Base-by-base conservation (phyloP, 1,140 invertebrate species). In the Sminthurides bifidus region DNA sequence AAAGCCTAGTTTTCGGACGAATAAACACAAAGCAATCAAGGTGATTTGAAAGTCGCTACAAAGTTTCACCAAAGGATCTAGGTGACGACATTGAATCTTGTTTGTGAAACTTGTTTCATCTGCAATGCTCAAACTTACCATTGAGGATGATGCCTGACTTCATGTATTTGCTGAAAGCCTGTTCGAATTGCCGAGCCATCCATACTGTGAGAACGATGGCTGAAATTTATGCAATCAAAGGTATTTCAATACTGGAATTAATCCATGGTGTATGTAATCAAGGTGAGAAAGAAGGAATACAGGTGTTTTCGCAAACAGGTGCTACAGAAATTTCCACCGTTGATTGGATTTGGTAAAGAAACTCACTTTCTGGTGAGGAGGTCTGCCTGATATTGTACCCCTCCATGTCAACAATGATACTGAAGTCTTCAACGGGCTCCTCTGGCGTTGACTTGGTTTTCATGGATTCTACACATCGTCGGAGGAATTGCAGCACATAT, bases 111-210 rank as follows among this genome's bases (percentile, higher is more conserved):
- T 43, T 19, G 17, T 8, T 12, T 6, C 40, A 19, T 43, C 6
- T 6, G 21, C 19, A 43, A 6, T 19, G 8, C 14, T 26, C 6
- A 6, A 12, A 45, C 6, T 45, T 45, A 5, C 43, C 43, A 45
- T 45, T 45, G 17, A 45, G 14, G 17, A 45, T 27, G 5, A 6
- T 6, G 5, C 43, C 43, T 5, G 17, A 5, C 43, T 45, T 45
- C 43, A 45, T 24, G n/a, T 6, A 24, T n/a, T 45, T 26, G 24
- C 43, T 5, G 17, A 45, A 45, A 6, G 19, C 23, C 29, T 45
- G 43, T 17, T 45, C 43, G 23, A 45, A 45, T 27, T 45, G 43
- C 10, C 43, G 19, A 15, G 43, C 43, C 43, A 45, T 45, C 43
- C 43, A 45, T 4, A 45, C 6, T 3, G 43, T 27, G 8, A 45